A percentile compares a stretch with the other conserved stretches of the same genome.
phyloP scores from a whole-genome alignment of 2,888 invertebrate genomes.

The Spilosoma lubricipeda region DNA sequence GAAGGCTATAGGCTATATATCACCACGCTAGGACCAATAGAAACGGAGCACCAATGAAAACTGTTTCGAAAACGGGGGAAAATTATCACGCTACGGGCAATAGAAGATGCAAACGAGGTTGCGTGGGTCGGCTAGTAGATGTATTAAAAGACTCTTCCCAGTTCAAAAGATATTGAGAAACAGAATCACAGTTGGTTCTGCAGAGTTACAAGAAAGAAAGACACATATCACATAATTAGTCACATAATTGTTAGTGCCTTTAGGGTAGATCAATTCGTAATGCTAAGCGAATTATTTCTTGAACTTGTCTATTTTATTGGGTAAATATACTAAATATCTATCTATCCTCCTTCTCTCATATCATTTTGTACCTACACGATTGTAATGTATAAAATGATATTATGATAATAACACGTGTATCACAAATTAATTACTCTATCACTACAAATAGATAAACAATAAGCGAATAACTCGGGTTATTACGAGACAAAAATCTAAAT shows the following conservation, averaged over 20 bases:
- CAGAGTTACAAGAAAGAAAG: background rate
- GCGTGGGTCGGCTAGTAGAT: too few relatives aligned
- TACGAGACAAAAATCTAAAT: constrained; percentile 26
- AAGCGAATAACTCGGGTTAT: background rate
- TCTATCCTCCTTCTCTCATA: background rate
- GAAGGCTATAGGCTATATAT: too few relatives aligned
- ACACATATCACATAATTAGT: background rate
- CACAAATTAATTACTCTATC: background rate
- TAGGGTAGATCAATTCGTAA: background rate
- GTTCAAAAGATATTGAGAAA: background rate
- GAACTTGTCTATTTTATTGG: background rate
- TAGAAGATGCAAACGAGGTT: too few relatives aligned
- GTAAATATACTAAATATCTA: too few relatives aligned
- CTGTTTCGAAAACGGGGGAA: too few relatives aligned
- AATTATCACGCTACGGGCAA: too few relatives aligned
- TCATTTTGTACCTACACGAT: background rate
- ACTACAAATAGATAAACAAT: background rate
- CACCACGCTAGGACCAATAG: too few relatives aligned
- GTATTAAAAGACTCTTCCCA: background rate
- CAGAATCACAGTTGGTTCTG: background rate
- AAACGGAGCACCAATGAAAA: too few relatives aligned
- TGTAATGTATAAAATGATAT: too few relatives aligned
- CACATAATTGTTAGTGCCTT: background rate
- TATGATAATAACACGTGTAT: background rate
- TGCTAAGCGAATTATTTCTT: background rate